Percentiles rank a stretch among this genome's conserved stretches.
These are phyloP conservation scores for Xanthorhoe designata DNA, from an alignment of 2,888 invertebrate genomes.

Conservation along the genomic window DNA sequence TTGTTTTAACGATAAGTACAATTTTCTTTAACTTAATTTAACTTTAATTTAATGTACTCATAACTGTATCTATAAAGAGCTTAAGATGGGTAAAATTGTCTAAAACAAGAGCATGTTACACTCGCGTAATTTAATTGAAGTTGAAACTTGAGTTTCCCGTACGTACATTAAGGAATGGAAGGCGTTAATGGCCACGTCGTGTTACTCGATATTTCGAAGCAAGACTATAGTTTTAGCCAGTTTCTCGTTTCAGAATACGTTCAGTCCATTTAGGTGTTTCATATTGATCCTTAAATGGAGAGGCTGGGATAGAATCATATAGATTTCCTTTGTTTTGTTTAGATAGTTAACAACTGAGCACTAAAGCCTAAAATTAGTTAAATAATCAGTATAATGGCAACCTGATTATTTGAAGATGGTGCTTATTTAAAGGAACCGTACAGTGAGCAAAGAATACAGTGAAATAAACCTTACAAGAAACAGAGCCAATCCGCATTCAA, in stretches of 20 bases:
- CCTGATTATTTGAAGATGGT: too few relatives aligned
- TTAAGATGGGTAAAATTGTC: constrained; percentile 12
- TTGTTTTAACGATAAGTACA: background rate
- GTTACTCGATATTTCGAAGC: constrained; percentile 65
- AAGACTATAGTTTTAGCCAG: constrained; percentile 49
- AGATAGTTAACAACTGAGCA: background rate
- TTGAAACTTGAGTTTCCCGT: constrained; percentile 44
- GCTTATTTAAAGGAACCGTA: too few relatives aligned
- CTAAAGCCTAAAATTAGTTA: background rate
- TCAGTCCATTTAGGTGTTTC: constrained; percentile 27
- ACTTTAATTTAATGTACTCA: background rate
- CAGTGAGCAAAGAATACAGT: too few relatives aligned
- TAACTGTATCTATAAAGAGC: constrained; percentile 11
- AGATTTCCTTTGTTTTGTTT: background rate
- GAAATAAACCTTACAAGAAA: too few relatives aligned
- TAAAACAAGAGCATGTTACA: constrained; percentile 34
- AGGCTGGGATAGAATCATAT: background rate
- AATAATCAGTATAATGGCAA: too few relatives aligned
- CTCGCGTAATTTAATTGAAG: constrained; percentile 44
- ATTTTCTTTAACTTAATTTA: background rate
- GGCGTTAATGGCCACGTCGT: constrained; percentile 62
- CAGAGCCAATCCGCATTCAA: too few relatives aligned
- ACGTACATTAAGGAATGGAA: constrained; percentile 52
- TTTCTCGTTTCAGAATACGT: constrained; percentile 43
- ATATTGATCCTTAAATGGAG: constrained; percentile 12